phyloP scores from a whole-genome alignment of 2,113 vertebrate species.

The Calonectris borealis region DNA sequence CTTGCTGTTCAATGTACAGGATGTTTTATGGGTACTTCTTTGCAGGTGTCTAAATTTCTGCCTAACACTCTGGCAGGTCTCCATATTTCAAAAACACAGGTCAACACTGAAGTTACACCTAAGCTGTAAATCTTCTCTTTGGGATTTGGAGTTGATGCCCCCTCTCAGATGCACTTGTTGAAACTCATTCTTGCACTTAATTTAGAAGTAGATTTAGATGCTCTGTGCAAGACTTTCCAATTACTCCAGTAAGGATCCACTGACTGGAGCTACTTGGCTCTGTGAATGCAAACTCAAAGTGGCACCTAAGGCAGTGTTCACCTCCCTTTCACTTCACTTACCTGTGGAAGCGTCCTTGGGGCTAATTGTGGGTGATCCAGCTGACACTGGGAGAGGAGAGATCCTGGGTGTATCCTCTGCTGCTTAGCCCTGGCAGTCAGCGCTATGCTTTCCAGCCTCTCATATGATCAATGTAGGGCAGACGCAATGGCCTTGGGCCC shows the following conservation, averaged over 20 bases:
- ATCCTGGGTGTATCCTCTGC: background rate
- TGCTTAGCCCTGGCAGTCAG: background rate
- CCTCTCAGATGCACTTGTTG: background rate
- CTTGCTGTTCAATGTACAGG: background rate
- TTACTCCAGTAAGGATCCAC: background rate
- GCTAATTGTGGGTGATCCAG: background rate
- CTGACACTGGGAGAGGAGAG: background rate
- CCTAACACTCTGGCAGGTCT: background rate
- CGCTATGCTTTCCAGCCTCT: background rate
- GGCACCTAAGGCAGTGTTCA: background rate
- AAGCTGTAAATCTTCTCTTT: background rate
- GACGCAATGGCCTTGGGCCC: background rate
- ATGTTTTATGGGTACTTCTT: background rate
- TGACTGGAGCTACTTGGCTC: background rate
- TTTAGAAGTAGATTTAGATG: background rate
- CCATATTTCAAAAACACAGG: background rate
- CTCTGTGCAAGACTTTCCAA: background rate
- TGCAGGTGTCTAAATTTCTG: background rate
- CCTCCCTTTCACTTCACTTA: background rate
- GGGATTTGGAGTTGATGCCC: background rate
- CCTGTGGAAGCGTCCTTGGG: background rate
- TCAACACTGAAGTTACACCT: background rate
- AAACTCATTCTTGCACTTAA: background rate
- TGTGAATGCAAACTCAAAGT: background rate
- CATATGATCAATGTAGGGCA: background rate